These are phyloP conservation scores for Sanderia malayensis DNA, from an alignment of 30 jellyfish, hydroid and myxozoan species.

Conservation along the genomic window DNA sequence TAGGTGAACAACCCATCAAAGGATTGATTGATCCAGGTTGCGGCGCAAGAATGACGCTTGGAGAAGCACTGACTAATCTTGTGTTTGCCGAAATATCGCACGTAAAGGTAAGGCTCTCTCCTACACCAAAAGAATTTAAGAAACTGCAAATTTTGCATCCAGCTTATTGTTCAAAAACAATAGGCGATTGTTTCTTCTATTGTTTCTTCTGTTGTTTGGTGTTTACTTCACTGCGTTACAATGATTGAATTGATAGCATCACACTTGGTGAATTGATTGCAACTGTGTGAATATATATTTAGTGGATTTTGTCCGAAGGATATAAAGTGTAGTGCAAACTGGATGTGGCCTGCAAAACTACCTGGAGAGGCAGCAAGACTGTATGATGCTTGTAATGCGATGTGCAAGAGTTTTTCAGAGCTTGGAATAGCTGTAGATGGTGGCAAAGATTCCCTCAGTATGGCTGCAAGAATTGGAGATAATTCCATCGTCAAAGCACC, in stretches of 20 bases:
- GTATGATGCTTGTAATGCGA: slow-evolving; percentile 77
- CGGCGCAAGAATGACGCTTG: slow-evolving; percentile 90
- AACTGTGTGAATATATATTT: too few relatives aligned
- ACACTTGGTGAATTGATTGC: too few relatives aligned
- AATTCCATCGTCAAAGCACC: slow-evolving; percentile 89
- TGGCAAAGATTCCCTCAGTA: slow-evolving; percentile 88
- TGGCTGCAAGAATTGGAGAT: slow-evolving; percentile 85
- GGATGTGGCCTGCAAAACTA: slow-evolving; percentile 96
- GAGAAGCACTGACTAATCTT: slow-evolving; percentile 85
- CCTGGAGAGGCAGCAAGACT: slow-evolving; percentile 84
- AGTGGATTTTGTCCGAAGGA: slow-evolving; percentile 67
- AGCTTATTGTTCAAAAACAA: too few relatives aligned
- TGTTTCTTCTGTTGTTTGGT: too few relatives aligned
- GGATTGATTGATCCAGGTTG: slow-evolving; percentile 67
- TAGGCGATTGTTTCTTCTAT: too few relatives aligned
- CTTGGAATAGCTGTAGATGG: slow-evolving; percentile 88
- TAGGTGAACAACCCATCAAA: slow-evolving; percentile 92
- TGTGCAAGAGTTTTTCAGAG: slow-evolving; percentile 54
- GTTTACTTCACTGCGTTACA: too few relatives aligned
- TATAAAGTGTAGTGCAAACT: slow-evolving; percentile 87
- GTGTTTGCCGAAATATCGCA: slow-evolving; percentile 77
- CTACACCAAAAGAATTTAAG: too few relatives aligned
- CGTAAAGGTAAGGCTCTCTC: slow-evolving; percentile 65
- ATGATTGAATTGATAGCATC: too few relatives aligned
- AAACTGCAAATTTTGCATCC: too few relatives aligned